phyloP scores from a whole-genome alignment of 2,888 invertebrate genomes.

The Erynnis tages region DNA sequence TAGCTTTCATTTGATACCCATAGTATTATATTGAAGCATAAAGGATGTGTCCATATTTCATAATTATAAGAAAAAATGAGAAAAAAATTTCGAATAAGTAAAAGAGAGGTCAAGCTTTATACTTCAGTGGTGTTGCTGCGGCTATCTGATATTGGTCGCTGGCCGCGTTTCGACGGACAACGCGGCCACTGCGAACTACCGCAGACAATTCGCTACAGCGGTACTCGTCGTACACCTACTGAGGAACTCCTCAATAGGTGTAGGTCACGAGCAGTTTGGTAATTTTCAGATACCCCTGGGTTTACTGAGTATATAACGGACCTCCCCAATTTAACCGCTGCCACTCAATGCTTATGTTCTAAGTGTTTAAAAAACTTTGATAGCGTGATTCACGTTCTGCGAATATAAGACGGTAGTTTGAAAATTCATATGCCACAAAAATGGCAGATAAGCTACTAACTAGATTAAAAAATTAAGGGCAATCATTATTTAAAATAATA shows the following conservation, averaged over 20 bases:
- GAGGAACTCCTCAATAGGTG: not conserved
- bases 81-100: not conserved
- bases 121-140: constrained; percentile 18
- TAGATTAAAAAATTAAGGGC: not conserved
- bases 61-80: no score
- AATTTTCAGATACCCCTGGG: constrained; percentile 16
- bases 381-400: constrained; percentile 16
- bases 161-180: not conserved
- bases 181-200: not conserved
- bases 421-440: not conserved
- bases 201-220: constrained; percentile 20
- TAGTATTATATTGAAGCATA: no score
- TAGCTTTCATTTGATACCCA: no score
- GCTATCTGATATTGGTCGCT: not conserved
- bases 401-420: not conserved
- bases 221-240: constrained; percentile 8
- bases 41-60: no score
- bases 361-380: constrained; percentile 2
- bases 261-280: constrained; percentile 5
- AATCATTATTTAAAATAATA: not conserved
- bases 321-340: not conserved
- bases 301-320: constrained; percentile 20
- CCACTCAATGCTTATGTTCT: not conserved
- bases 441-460: not conserved
- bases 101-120: constrained; percentile 13